These are phyloP conservation scores for Catostomus latipinnis DNA, from an alignment of 2,797 vertebrate species.

Conservation along the genomic window DNA sequence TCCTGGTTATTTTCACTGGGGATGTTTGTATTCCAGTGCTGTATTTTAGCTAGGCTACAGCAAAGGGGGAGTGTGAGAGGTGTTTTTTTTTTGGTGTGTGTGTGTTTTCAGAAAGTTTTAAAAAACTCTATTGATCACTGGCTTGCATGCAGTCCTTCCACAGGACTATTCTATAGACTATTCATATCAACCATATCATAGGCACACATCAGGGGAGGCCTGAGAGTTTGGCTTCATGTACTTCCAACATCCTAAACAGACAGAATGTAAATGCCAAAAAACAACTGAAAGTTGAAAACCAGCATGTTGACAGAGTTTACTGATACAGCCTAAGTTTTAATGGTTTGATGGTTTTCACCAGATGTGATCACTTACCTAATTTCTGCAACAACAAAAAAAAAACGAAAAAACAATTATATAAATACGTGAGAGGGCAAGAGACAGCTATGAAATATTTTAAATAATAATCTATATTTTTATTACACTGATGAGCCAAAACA, in stretches of 20 bases:
- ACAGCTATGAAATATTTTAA: too few relatives aligned
- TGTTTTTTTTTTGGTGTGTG: constrained; percentile 5
- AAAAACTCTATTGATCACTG: constrained; percentile 45
- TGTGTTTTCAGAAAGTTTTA: constrained; percentile 38
- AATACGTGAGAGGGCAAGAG: too few relatives aligned
- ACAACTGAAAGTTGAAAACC: too few relatives aligned
- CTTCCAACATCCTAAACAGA: not conserved
- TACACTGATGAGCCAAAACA: too few relatives aligned
- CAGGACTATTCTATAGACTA: not conserved
- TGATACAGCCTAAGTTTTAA: too few relatives aligned
- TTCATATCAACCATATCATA: constrained; percentile 3
- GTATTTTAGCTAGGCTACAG: constrained; percentile 36
- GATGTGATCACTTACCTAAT: too few relatives aligned
- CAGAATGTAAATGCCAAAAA: too few relatives aligned
- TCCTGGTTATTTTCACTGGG: constrained; percentile 55
- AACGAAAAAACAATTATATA: too few relatives aligned
- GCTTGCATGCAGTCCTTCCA: constrained; percentile 48
- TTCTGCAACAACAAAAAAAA: too few relatives aligned
- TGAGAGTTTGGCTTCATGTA: not conserved
- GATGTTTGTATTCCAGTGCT: constrained; percentile 62
- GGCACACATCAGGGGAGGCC: not conserved
- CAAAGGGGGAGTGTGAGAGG: not conserved
- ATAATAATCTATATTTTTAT: too few relatives aligned
- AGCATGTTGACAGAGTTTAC: too few relatives aligned
- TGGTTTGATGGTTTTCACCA: too few relatives aligned